phyloP scores from a whole-genome alignment of 2,113 vertebrate genomes.

The Aldabrachelys gigantea region DNA sequence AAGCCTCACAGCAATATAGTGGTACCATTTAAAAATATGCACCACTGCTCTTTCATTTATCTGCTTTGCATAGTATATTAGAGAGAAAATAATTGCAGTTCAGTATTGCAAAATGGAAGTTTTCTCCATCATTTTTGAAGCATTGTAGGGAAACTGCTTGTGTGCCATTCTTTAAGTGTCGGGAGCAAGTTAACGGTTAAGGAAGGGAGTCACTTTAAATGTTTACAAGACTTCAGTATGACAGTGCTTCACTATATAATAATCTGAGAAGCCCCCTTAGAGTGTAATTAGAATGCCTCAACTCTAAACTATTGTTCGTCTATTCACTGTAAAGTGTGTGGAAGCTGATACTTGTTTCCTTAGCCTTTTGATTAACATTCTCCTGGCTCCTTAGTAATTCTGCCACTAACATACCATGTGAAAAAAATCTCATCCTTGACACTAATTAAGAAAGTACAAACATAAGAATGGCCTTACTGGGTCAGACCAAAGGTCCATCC shows the following conservation, averaged over 20 bases:
- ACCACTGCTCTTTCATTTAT: not conserved
- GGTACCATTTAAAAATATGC: not conserved
- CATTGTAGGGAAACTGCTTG: not conserved
- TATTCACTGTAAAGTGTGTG: not conserved
- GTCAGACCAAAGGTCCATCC: too few relatives aligned
- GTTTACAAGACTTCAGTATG: not conserved
- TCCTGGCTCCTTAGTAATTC: not conserved
- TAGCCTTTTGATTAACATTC: not conserved
- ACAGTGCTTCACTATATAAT: not conserved
- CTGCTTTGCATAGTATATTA: not conserved
- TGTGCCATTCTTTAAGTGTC: not conserved
- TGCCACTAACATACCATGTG: not conserved
- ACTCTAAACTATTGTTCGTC: not conserved
- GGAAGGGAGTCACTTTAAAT: not conserved
- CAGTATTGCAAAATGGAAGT: not conserved
- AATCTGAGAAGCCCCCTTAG: not conserved
- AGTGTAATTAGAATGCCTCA: not conserved
- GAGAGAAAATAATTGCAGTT: not conserved
- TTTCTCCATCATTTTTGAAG: not conserved
- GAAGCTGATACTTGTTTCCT: not conserved
- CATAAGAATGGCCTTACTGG: too few relatives aligned
- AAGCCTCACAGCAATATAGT: not conserved
- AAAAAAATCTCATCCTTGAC: conserved; percentile 10
- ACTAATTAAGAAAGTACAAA: not conserved
- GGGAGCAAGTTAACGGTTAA: not conserved